These are phyloP conservation scores for Odontophorus gujanensis DNA, from an alignment of 2,113 vertebrate species.

Conservation along the genomic window DNA sequence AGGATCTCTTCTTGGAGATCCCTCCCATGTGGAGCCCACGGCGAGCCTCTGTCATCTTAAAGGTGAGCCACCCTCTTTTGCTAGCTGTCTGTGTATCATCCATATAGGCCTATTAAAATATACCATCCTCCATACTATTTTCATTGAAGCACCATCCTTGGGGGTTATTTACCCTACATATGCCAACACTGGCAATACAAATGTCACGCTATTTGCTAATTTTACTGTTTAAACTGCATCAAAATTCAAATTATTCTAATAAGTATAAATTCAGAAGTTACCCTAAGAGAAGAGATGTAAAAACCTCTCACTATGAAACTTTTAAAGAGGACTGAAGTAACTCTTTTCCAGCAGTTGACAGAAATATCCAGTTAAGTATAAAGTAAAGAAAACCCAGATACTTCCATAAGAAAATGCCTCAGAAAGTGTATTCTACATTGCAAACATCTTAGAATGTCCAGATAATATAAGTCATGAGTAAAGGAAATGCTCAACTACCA, in stretches of 20 bases:
- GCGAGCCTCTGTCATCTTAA: too few relatives aligned
- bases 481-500: neutral
- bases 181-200: neutral
- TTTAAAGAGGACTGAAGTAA: neutral
- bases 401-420: neutral
- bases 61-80: too few relatives aligned
- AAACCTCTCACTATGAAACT: neutral
- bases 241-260: neutral
- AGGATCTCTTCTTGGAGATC: too few relatives aligned
- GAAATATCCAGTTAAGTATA: too few relatives aligned
- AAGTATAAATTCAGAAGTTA: neutral
- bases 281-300: neutral
- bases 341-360: neutral
- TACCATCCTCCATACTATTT: too few relatives aligned
- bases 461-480: neutral
- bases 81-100: too few relatives aligned
- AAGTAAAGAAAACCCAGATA: too few relatives aligned
- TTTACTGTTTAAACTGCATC: neutral
- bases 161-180: too few relatives aligned
- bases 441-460: neutral
- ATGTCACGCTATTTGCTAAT: neutral
- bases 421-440: neutral
- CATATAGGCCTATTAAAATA: too few relatives aligned
- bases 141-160: too few relatives aligned
- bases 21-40: too few relatives aligned